A percentile compares a stretch with the other conserved stretches of the same genome.
phyloP scores from a whole-genome alignment of 2,113 vertebrate genomes.

The Zeus faber region DNA sequence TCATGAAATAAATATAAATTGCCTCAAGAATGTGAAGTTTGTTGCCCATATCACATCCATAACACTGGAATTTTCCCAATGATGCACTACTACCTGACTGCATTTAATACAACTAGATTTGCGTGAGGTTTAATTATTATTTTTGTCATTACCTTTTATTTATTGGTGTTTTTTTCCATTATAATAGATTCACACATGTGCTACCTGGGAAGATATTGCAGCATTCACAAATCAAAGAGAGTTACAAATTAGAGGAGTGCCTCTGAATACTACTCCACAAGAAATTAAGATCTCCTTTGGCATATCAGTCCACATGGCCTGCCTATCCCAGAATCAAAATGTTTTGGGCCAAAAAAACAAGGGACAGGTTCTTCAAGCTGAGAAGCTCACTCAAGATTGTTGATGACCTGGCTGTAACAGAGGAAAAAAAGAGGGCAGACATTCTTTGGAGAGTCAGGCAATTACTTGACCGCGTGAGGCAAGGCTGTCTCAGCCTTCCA shows the following conservation, averaged over 20 bases:
- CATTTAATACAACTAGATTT: not conserved
- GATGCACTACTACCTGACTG: not conserved
- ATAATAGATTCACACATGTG: constrained; percentile 1
- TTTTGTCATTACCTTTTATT: no score
- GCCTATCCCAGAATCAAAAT: constrained; percentile 31
- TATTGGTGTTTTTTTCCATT: not conserved
- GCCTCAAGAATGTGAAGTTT: no score
- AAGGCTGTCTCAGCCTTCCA: constrained; percentile 24
- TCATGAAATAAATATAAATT: no score
- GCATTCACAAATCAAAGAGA: not conserved
- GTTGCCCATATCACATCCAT: not conserved
- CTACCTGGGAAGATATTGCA: not conserved
- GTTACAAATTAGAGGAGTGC: not conserved
- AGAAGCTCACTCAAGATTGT: constrained; percentile 34
- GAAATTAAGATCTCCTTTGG: constrained; percentile 35
- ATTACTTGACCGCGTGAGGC: not conserved
- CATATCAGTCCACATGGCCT: constrained; percentile 29
- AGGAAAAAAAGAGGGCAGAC: constrained; percentile 29
- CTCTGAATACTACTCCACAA: constrained; percentile 1
- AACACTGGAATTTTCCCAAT: not conserved
- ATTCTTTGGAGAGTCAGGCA: no score
- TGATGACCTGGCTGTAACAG: constrained; percentile 20
- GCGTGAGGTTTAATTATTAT: not conserved
- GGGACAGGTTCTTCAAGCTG: no score
- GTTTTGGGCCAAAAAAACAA: constrained; percentile 31